These are phyloP conservation scores for Nomada lathburiana DNA, from an alignment of 2,888 invertebrate species.

Conservation along the genomic window DNA sequence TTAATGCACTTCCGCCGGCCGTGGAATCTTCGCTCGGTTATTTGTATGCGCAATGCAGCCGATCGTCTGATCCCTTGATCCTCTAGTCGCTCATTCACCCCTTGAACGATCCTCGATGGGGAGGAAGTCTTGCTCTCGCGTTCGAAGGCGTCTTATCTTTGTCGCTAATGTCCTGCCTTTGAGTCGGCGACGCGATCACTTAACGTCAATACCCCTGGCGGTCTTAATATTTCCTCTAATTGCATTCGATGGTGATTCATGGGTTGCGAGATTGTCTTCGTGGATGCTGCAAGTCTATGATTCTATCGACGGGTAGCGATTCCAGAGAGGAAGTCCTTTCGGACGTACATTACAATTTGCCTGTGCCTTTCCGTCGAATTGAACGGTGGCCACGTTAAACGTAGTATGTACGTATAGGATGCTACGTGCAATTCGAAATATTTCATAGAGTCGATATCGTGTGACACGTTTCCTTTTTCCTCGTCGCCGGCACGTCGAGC, in stretches of 20 bases:
- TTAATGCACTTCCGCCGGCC: slow-evolving; percentile 76
- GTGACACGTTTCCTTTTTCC: neutral
- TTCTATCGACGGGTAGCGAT: neutral
- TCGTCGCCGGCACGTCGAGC: neutral
- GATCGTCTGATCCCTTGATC: slow-evolving; percentile 67
- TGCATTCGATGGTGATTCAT: neutral
- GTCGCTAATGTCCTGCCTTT: slow-evolving; percentile 36
- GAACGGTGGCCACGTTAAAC: neutral
- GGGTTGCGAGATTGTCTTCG: neutral
- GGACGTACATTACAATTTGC: neutral
- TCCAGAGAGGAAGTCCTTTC: neutral
- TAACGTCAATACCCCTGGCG: neutral
- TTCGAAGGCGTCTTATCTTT: slow-evolving; percentile 18
- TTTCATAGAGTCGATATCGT: slow-evolving; percentile 14
- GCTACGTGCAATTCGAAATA: slow-evolving; percentile 7
- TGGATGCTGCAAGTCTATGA: neutral
- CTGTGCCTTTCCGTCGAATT: neutral
- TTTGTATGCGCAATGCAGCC: slow-evolving; percentile 70
- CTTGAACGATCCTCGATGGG: slow-evolving; percentile 66
- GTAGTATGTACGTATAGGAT: no score
- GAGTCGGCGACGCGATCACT: slow-evolving; percentile 20
- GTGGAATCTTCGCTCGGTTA: slow-evolving; percentile 70
- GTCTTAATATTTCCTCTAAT: slow-evolving; percentile 8
- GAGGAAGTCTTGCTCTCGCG: slow-evolving; percentile 57
- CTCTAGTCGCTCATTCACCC: slow-evolving; percentile 57